Percentiles rank a stretch among this genome's conserved stretches.
These are phyloP conservation scores for Amblyopsis hoosieri DNA, from an alignment of 2,797 vertebrate species.

Conservation along the genomic window DNA sequence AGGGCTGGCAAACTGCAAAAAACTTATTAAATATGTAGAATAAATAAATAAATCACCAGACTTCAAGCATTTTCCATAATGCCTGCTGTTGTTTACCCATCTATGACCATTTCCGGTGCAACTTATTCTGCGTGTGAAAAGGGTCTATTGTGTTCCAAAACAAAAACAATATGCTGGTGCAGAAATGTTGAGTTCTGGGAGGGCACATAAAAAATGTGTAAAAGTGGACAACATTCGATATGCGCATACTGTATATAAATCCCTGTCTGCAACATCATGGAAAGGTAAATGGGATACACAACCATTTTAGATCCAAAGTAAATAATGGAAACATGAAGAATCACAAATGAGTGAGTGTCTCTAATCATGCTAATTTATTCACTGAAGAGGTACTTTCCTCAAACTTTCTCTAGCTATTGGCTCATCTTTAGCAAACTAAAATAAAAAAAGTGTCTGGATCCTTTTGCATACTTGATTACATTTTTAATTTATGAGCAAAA, in stretches of 20 bases:
- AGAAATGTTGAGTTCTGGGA: no score
- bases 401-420: slow-evolving; percentile 34
- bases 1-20: no score
- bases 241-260: background rate
- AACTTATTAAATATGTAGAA: no score
- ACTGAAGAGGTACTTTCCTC: slow-evolving; percentile 35
- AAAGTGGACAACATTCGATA: no score
- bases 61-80: no score
- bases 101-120: no score
- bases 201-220: no score
- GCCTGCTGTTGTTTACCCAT: no score
- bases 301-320: slow-evolving; percentile 27
- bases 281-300: slow-evolving; percentile 17
- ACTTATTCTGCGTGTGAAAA: no score
- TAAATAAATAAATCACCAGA: no score
- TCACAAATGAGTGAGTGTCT: slow-evolving; percentile 18
- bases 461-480: slow-evolving; percentile 66
- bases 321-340: slow-evolving; percentile 13
- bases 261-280: background rate
- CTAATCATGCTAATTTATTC: slow-evolving; percentile 55
- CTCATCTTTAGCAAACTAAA: slow-evolving; percentile 40
- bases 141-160: no score
- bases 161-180: no score
- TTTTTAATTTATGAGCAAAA: slow-evolving; percentile 67
- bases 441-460: slow-evolving; percentile 52